Conservation (phyloP, 2,797 vertebrate genomes). For the Cryptoblepharus egeriae region DNA sequence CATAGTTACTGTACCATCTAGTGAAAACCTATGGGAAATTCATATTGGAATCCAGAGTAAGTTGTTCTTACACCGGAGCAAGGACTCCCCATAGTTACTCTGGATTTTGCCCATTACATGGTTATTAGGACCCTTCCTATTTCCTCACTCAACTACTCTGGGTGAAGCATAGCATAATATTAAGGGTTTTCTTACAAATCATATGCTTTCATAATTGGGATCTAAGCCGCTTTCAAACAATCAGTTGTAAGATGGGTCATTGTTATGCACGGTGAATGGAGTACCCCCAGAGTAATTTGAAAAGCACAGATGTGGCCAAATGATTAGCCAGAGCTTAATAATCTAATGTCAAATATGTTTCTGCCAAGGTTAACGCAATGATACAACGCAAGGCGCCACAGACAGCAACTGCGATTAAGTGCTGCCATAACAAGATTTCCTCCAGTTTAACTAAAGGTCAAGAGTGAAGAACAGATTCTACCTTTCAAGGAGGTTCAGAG, state of each 20-base stretch:
- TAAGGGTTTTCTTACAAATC: not conserved
- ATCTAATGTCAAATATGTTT: slow-evolving; percentile 32
- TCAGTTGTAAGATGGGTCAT: not conserved
- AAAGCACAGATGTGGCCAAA: slow-evolving; percentile 38
- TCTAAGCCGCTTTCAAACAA: not conserved
- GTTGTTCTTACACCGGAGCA: too few relatives aligned
- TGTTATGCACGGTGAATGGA: slow-evolving; percentile 10
- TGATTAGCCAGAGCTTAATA: slow-evolving; percentile 43
- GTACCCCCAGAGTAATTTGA: slow-evolving; percentile 22
- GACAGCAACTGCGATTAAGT: slow-evolving; percentile 14
- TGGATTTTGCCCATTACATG: too few relatives aligned
- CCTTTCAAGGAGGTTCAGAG: slow-evolving; percentile 4
- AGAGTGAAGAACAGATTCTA: slow-evolving; percentile 13
- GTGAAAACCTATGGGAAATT: too few relatives aligned
- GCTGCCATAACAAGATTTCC: slow-evolving; percentile 9
- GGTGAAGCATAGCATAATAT: not conserved
- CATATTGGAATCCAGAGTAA: too few relatives aligned
- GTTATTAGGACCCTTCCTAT: not conserved
- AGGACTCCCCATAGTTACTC: too few relatives aligned
- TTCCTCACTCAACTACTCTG: not conserved
- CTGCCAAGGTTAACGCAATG: slow-evolving; percentile 21
- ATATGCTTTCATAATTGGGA: slow-evolving; percentile 14
- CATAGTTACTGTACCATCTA: too few relatives aligned
- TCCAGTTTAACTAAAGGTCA: slow-evolving; percentile 28
- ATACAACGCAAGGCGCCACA: not conserved